A percentile compares a stretch with the other conserved stretches of the same genome.
Conservation (phyloP, 1,140 invertebrate genomes). For the Brachionus paranguensis region DNA sequence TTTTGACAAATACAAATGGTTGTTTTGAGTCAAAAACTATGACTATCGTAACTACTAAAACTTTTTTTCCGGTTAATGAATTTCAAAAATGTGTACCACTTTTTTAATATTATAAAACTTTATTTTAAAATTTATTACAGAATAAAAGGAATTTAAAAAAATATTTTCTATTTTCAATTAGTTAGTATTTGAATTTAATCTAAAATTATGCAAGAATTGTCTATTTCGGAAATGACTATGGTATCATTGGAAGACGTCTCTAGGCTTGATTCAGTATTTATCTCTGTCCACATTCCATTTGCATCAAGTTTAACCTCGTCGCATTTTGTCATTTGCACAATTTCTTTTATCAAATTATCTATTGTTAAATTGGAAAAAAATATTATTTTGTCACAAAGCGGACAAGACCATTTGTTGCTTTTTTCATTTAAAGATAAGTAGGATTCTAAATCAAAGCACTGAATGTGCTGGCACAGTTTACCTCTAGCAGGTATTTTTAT, state of each 20-base stretch:
- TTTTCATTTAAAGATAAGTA: conserved; percentile 97
- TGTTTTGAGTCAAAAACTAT: not conserved
- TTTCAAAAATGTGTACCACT: not conserved
- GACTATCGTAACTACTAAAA: not conserved
- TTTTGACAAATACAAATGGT: not conserved
- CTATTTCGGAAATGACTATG: not conserved
- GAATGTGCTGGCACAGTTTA: conserved; percentile 82
- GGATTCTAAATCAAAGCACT: conserved; percentile 91
- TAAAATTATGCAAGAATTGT: conserved; percentile 10
- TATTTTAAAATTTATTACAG: not conserved
- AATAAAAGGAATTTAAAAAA: not conserved
- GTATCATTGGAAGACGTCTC: not conserved
- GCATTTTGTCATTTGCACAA: not conserved
- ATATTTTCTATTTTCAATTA: not conserved
- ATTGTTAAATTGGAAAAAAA: conserved; percentile 82
- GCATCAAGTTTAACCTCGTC: conserved; percentile 15
- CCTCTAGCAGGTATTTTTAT: conserved; percentile 82
- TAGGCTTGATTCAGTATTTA: not conserved
- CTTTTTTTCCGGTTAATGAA: not conserved
- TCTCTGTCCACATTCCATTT: conserved; percentile 3
- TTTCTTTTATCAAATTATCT: conserved; percentile 64
- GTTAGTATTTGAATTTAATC: not conserved
- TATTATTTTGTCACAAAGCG: conserved; percentile 85
- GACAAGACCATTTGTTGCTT: conserved; percentile 95
- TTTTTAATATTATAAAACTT: not conserved